Conservation (phyloP, 2,113 vertebrate genomes). For the Callipepla squamata region DNA sequence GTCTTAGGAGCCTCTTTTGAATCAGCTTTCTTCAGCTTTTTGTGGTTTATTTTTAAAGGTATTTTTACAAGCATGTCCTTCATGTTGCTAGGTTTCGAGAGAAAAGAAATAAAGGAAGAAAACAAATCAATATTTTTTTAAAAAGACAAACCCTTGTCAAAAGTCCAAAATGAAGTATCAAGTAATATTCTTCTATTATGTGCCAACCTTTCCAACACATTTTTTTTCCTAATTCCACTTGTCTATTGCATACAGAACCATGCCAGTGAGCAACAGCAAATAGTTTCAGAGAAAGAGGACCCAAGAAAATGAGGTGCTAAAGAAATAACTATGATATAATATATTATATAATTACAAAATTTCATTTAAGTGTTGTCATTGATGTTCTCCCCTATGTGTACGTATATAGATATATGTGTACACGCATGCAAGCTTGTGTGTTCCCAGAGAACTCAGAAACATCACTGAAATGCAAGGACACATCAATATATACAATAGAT, state of each 20-base stretch:
- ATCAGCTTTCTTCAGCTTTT: background rate
- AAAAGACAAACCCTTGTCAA: background rate
- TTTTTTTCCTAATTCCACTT: background rate
- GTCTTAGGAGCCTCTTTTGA: background rate
- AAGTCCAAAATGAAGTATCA: background rate
- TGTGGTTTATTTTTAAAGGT: slow-evolving; percentile 9
- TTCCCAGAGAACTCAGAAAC: background rate
- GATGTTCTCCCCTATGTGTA: background rate
- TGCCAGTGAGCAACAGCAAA: background rate
- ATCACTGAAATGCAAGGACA: background rate
- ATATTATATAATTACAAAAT: background rate
- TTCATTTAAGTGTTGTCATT: background rate
- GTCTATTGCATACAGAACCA: background rate
- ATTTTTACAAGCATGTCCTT: background rate
- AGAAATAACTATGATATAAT: background rate
- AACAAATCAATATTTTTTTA: background rate
- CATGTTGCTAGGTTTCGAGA: slow-evolving; percentile 18
- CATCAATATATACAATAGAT: background rate
- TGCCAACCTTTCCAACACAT: background rate
- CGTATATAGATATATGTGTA: too few relatives aligned
- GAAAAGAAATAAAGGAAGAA: slow-evolving; percentile 24
- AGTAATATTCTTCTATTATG: background rate
- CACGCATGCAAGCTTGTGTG: background rate
- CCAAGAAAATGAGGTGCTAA: background rate
- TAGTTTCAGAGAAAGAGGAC: background rate